Conservation (phyloP, 2,797 vertebrate species). For the Sarcophilus harrisii region DNA sequence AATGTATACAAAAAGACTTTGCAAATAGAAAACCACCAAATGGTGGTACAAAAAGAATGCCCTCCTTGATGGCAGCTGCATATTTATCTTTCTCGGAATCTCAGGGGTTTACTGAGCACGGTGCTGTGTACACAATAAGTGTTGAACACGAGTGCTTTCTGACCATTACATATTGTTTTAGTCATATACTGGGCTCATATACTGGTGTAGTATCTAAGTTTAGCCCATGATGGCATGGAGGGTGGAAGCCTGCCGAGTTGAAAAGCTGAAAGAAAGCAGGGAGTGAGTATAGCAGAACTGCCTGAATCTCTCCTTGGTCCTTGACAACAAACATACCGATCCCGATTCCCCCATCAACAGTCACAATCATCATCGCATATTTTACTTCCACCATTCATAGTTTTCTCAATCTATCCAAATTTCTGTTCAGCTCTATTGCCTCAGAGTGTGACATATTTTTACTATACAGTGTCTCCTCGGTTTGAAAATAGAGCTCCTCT, state of each 20-base stretch:
- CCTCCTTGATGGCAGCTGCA: background rate
- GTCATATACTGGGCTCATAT: background rate
- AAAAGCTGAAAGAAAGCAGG: background rate
- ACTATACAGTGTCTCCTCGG: background rate
- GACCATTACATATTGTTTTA: constrained; percentile 14
- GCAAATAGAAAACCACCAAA: background rate
- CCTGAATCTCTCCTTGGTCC: background rate
- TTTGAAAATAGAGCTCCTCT: constrained; percentile 27
- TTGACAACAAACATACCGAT: constrained; percentile 1
- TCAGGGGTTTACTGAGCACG: background rate
- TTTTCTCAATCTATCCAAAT: constrained; percentile 7
- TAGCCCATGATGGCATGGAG: background rate
- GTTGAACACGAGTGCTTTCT: constrained; percentile 36
- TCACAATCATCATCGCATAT: background rate
- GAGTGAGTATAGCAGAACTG: background rate
- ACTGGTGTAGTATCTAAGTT: background rate
- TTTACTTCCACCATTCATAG: constrained; percentile 9
- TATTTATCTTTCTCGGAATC: background rate
- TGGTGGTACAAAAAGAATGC: background rate
- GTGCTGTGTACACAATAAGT: background rate
- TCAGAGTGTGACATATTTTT: constrained; percentile 20
- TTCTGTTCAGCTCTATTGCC: constrained; percentile 34
- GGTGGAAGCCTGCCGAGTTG: background rate
- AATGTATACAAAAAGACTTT: background rate
- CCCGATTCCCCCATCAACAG: background rate